Conservation (phyloP, 1,140 invertebrate genomes). For the Ceratina australensis region DNA sequence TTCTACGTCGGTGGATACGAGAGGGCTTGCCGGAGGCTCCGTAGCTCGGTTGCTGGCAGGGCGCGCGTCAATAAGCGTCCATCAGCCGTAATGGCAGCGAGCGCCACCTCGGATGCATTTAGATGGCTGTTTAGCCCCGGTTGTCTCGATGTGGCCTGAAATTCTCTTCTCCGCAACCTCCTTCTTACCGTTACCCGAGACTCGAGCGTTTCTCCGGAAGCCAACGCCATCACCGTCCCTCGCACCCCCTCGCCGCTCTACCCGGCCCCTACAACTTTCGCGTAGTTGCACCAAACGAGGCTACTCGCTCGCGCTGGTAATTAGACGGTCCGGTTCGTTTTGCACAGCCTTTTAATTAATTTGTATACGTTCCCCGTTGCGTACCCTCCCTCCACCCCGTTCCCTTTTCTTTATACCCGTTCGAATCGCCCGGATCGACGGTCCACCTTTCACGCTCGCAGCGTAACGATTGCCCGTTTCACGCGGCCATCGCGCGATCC, state of each 20-base stretch:
- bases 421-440: neutral
- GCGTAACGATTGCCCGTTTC: neutral
- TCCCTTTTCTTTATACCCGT: neutral
- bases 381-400: neutral
- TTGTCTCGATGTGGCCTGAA: slow-evolving; percentile 65
- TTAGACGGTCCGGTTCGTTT: slow-evolving; percentile 67
- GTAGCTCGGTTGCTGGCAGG: slow-evolving; percentile 68
- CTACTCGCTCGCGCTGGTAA: slow-evolving; percentile 56
- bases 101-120: slow-evolving; percentile 80
- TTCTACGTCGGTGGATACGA: slow-evolving; percentile 59
- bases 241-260: neutral
- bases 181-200: slow-evolving; percentile 43
- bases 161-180: slow-evolving; percentile 60
- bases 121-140: slow-evolving; percentile 80
- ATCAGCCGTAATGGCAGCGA: slow-evolving; percentile 80
- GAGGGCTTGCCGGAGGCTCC: slow-evolving; percentile 65
- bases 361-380: slow-evolving; percentile 60
- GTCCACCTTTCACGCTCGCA: too few species aligned
- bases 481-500: neutral
- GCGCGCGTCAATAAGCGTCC: slow-evolving; percentile 80
- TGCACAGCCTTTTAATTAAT: slow-evolving; percentile 68
- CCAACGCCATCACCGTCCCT: slow-evolving; percentile 46
- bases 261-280: slow-evolving; percentile 52
- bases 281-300: slow-evolving; percentile 53
- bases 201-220: slow-evolving; percentile 53